Conservation (phyloP, 92 coral and sea anemone genomes). For the Isaurus tuberculatus region DNA sequence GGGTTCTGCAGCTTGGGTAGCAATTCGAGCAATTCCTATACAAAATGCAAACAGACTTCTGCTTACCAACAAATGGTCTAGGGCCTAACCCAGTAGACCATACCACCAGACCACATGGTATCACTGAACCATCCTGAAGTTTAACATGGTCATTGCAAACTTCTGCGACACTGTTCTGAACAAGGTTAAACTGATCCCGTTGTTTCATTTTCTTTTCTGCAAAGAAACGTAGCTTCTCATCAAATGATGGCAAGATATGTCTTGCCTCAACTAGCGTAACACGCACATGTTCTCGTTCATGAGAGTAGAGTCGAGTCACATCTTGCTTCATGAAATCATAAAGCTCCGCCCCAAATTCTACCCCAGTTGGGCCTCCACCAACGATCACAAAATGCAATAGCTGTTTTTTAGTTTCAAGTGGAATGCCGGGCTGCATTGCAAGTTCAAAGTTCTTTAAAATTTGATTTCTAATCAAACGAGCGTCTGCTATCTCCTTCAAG, state of each 20-base stretch:
- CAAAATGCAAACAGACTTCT: no score
- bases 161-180: constrained; percentile 89
- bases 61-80: constrained; percentile 88
- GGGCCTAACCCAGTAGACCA: constrained; percentile 99
- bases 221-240: constrained; percentile 80
- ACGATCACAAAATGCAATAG: constrained; percentile 96
- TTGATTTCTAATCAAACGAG: constrained; percentile 92
- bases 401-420: constrained; percentile 78
- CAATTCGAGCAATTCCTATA: no score
- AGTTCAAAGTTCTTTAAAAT: constrained; percentile 96
- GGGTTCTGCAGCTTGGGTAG: no score
- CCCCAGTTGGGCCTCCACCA: constrained; percentile 99
- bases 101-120: constrained; percentile 94
- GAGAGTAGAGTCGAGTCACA: constrained; percentile 86
- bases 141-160: constrained; percentile 75
- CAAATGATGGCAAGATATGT: constrained; percentile 98
- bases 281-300: constrained; percentile 83
- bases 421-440: constrained; percentile 91
- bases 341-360: constrained; percentile 98
- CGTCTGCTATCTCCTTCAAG: constrained; percentile 96
- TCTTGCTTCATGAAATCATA: constrained; percentile 96
- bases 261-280: constrained; percentile 93
- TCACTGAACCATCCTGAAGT: constrained; percentile 79
- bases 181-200: constrained; percentile 81
- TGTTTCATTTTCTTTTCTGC: constrained; percentile 96